These are phyloP conservation scores for Lacanobia oleracea DNA, from an alignment of 2,888 invertebrate species.

Conservation along the genomic window DNA sequence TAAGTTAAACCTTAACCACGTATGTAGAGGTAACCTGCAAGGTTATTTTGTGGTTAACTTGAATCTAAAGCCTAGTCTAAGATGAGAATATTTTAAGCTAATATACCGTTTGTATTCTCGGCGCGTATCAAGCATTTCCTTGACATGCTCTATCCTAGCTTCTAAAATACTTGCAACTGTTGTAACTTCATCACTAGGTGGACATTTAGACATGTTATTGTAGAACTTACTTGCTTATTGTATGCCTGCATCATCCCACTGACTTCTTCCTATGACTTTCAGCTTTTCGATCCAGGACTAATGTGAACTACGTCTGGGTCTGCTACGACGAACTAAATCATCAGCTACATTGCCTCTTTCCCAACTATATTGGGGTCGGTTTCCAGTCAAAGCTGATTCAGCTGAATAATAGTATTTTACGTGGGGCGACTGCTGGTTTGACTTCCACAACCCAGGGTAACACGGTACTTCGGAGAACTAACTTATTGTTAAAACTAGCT, in stretches of 20 bases:
- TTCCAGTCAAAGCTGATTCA: too few relatives aligned
- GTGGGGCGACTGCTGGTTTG: too few relatives aligned
- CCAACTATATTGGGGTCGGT: too few relatives aligned
- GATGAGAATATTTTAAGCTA: slow-evolving; percentile 65
- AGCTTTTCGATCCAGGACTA: background rate
- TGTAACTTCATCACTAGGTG: slow-evolving; percentile 31
- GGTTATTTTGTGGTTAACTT: slow-evolving; percentile 58
- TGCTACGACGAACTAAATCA: too few relatives aligned
- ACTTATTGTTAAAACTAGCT: background rate
- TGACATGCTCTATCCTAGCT: slow-evolving; percentile 62
- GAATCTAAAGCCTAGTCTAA: slow-evolving; percentile 56
- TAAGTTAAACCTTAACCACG: slow-evolving; percentile 45
- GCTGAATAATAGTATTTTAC: too few relatives aligned
- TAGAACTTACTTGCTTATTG: background rate
- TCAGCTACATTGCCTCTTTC: too few relatives aligned
- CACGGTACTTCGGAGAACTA: too few relatives aligned
- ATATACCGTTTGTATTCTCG: slow-evolving; percentile 65
- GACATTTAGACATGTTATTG: background rate
- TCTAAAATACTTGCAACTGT: slow-evolving; percentile 37
- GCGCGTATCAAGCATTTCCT: slow-evolving; percentile 60
- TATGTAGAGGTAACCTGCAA: slow-evolving; percentile 43
- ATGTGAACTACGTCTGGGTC: too few relatives aligned
- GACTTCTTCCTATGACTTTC: background rate
- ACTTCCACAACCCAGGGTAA: too few relatives aligned
- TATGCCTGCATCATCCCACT: background rate